phyloP scores from a whole-genome alignment of 30 jellyfish, hydroid and myxozoan species.

The Cassiopea xamachana region DNA sequence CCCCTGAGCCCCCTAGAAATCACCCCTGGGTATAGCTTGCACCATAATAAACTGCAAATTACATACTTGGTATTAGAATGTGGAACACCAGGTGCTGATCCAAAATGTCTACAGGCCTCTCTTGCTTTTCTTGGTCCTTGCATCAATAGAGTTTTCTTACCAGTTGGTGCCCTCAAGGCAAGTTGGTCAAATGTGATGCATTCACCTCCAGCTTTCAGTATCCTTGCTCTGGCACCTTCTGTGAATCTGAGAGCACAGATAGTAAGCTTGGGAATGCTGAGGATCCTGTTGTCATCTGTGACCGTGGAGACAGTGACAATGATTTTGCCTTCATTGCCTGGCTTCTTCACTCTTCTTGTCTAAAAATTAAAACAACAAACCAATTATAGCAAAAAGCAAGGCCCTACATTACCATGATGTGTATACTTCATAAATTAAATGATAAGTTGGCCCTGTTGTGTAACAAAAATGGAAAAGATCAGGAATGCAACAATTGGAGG shows the following conservation, averaged over 20 bases:
- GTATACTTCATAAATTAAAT: background rate
- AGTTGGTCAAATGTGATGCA: slow-evolving; percentile 95
- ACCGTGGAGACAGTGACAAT: slow-evolving; percentile 94
- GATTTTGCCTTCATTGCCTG: slow-evolving; percentile 86
- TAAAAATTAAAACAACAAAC: background rate
- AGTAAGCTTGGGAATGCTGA: slow-evolving; percentile 85
- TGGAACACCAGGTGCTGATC: slow-evolving; percentile 99
- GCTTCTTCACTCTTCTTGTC: slow-evolving; percentile 91
- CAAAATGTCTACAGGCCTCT: slow-evolving; percentile 94
- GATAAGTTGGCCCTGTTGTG: too few relatives aligned
- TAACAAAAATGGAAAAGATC: too few relatives aligned
- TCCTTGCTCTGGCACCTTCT: slow-evolving; percentile 98
- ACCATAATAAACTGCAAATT: too few relatives aligned
- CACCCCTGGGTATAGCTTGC: too few relatives aligned
- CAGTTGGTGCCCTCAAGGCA: slow-evolving; percentile 97
- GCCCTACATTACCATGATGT: too few relatives aligned
- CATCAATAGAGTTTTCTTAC: slow-evolving; percentile 92
- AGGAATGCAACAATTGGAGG: too few relatives aligned
- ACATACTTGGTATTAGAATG: slow-evolving; percentile 94
- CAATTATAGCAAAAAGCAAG: background rate
- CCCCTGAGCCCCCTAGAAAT: too few relatives aligned
- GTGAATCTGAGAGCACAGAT: slow-evolving; percentile 95
- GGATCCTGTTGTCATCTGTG: slow-evolving; percentile 90
- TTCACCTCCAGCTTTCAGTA: slow-evolving; percentile 97
- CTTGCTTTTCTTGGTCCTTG: slow-evolving; percentile 98